Base-by-base conservation (phyloP, 1,140 invertebrate species). In the Mesaphorura yosii region DNA sequence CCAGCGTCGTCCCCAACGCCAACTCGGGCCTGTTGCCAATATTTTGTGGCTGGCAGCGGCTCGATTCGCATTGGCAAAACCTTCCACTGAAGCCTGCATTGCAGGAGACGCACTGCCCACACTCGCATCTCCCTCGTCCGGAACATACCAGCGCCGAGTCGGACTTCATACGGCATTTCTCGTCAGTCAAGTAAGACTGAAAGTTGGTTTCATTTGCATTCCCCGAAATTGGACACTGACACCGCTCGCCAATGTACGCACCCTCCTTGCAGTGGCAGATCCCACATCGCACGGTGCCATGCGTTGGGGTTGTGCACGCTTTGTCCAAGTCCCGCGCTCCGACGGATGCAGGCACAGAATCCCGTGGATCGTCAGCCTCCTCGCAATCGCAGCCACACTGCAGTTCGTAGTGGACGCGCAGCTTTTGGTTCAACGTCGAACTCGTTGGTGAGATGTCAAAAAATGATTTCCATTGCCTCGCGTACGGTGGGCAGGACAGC, bases 361-460 rank as follows among this genome's bases (percentile, higher is more conserved):
- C n/a, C n/a, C n/a, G n/a, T n/a, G n/a, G n/a, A n/a, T n/a, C n/a
- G 55, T 60, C 0, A 55, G 59, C 37, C 65, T 56, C 56, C 72
- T 73, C 44, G 67, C 76, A 78, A 22, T 69, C 70, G 64, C 76
- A 78, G 42, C 74, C 68, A 64, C 77, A 78, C 26, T 75, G 66
- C 48, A 76, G 68, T 27, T 75, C 68, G 29, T 77, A 51, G 28
- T 74, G 68, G 29, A 77, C 62, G 12, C 63, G 57, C 7, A 77
- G 63, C 44, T 65, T 65, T 58, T 77, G 74, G n/a, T 70, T n/a
- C n/a, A n/a, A n/a, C n/a, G n/a, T 66, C 42, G 76, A 65, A 51
- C 76, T 75, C 7, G 76, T 69, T 14, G 75, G 74, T 64, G 72
- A 72, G 45, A 78, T 76, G 22, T 66, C 57, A 57, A 77, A 67